Base-by-base conservation (phyloP, 2,797 vertebrate genomes). In the Anas bernieri region DNA sequence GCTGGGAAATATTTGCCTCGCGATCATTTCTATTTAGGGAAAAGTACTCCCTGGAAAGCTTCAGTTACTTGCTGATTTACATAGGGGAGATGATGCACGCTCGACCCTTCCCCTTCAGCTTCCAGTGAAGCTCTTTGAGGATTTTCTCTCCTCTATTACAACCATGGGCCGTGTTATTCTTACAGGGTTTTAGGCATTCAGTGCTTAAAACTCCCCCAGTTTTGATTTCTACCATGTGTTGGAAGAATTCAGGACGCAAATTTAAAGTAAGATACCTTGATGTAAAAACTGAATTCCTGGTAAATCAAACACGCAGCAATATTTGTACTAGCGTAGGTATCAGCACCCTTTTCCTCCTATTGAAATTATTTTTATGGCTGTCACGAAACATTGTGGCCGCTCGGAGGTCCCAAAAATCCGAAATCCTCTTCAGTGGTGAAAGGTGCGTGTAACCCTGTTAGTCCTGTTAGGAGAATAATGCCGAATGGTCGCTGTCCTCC, bases 181-280 rank as follows among this genome's bases (percentile, higher is more conserved):
- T 67, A 2, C 85, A 59, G 22, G 83, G 23, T 70, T 93, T 94
- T 90, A 88, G 70, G 83, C 12, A 31, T 48, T 46, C 17, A 72
- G 58, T 41, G 64, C 48, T 91, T 96, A 35, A 86, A 92, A 88
- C 52, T 48, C 31, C 59, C 54, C 31, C 21, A 25, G 73, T 48
- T 94, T 75, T 95, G 81, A 90, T 91, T 73, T 77, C 33, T 96
- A 46, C 48, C 68, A 74, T 56, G n/a, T 97, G 73, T 83, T 95
- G 63, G 55, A 94, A 86, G 90, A 91, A 95, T 92, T 95, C 33
- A 66, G 3, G 84, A 33, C 33, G 66, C 66, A 69, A 79, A 41
- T 74, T 88, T 79, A 62, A 46, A 81, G 31, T 35, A 37, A 76
- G 45, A 33, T 33, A 35, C 78, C 23, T 92, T 64, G 30, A 37